Base-by-base conservation (phyloP, 2,113 vertebrate species). In the Himantopus leucocephalus region DNA sequence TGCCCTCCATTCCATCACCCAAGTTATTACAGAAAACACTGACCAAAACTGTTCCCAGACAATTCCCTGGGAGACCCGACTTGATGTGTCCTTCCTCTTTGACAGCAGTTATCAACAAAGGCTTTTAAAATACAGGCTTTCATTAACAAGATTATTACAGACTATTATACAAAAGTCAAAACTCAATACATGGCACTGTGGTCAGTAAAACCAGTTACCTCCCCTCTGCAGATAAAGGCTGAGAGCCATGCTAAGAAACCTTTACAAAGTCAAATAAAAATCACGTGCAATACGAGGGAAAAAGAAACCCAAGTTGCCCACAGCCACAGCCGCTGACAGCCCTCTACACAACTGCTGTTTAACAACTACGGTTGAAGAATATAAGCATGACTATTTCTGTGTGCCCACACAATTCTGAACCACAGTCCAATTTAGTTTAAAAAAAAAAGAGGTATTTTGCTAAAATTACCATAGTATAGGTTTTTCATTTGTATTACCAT, bases 331-430 rank as follows among this genome's bases (percentile, higher is more conserved):
- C 11, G 0, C 78, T 79, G 82, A n/a, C 88, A 96, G 81, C 82
- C 88, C 80, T 85, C 72, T 35, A 11, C 92, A 81, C 89, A 79
- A 45, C 53, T 73, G 84, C 92, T 82, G 86, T 27, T 91, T 71
- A 41, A 17, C 84, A 94, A 26, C 94, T 82, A 53, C 1, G 1
- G 83, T 5, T 91, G 79, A 50, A 39, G 43, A 72, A 59, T 67
- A 60, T 32, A 85, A 87, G 83, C 94, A 91, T 72, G 86, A 66
- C 91, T 79, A 8, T 72, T 88, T 6, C 96, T 64, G 86, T 16
- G 27, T 79, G 86, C 95, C 94, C 92, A 95, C 95, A 95, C 89
- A 87, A 37, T n/a, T 79, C 95, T n/a, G 66, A 97, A 8, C 83
- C 71, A 58, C 62, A 3, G 53, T 27, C 77, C 94, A 6, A 68